Evolutionary conservation across 2,113 vertebrate genomes (phyloP).

Genomic region (Cavia porcellus): DNA sequence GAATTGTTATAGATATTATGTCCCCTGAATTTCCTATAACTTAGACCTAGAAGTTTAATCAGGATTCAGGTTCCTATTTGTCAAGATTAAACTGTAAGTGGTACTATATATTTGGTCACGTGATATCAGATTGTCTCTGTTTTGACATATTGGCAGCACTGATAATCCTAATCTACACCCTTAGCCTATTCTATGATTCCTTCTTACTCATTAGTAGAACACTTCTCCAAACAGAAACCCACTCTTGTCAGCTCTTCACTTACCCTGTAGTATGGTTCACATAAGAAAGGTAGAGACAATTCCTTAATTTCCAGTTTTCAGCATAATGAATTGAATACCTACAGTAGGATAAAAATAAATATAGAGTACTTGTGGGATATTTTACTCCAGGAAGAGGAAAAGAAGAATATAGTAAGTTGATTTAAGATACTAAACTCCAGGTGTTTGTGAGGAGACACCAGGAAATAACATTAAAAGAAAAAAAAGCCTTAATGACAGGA

Average conservation of each 20-base stretch:
- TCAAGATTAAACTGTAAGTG: neutral
- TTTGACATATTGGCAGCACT: neutral
- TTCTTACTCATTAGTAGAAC: slow-evolving; percentile 33
- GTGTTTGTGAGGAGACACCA: slow-evolving; percentile 40
- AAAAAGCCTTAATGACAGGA: neutral
- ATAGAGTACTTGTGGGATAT: neutral
- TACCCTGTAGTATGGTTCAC: neutral
- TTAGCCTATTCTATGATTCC: neutral
- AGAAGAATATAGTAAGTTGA: neutral
- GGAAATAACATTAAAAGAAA: neutral
- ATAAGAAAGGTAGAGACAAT: neutral
- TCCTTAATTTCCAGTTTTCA: slow-evolving; percentile 53
- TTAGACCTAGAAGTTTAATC: neutral
- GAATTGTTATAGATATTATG: neutral
- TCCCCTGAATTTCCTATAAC: neutral
- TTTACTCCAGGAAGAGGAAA: slow-evolving; percentile 25
- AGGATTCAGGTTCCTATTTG: neutral
- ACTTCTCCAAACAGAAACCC: slow-evolving; percentile 20
- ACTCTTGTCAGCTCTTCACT: neutral
- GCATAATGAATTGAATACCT: slow-evolving; percentile 42
- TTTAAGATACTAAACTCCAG: neutral
- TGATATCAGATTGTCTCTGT: neutral
- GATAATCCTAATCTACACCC: neutral
- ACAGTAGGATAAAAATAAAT: slow-evolving; percentile 40
- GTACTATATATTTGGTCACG: neutral